These are phyloP conservation scores for Syrista parreyssii DNA, from an alignment of 2,888 invertebrate species.

Conservation along the genomic window DNA sequence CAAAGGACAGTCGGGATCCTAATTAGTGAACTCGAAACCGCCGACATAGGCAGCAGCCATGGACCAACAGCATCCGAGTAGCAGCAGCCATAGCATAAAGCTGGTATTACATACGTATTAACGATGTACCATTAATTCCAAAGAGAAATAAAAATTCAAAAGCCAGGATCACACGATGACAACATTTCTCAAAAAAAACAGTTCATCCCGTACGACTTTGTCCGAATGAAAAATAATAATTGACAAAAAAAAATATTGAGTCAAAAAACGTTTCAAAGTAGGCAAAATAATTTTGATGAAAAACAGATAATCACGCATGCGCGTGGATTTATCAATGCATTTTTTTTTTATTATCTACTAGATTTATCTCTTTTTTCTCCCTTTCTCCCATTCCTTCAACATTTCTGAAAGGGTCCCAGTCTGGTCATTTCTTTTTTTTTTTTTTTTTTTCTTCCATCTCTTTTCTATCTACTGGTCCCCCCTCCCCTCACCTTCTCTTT, in stretches of 20 bases:
- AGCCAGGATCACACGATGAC: not conserved
- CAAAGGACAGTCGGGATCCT: constrained; percentile 21
- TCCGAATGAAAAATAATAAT: not conserved
- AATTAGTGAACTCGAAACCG: constrained; percentile 15
- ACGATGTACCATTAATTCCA: not conserved
- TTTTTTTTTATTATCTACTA: too few species aligned
- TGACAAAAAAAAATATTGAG: too few species aligned
- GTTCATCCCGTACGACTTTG: not conserved
- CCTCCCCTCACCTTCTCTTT: not conserved
- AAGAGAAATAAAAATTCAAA: not conserved
- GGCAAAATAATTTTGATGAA: too few species aligned
- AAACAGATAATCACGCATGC: too few species aligned
- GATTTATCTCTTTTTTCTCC: too few species aligned
- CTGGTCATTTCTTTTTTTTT: too few species aligned
- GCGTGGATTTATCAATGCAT: too few species aligned
- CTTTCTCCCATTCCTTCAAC: too few species aligned
- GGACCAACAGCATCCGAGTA: not conserved
- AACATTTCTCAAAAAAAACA: not conserved
- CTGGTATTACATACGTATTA: not conserved
- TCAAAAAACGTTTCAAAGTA: too few species aligned
- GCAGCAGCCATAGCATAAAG: not conserved
- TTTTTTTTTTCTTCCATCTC: too few species aligned
- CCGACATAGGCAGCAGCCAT: not conserved
- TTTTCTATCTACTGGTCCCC: too few species aligned
- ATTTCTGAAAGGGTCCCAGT: too few species aligned